Base-by-base conservation (phyloP, 2,797 vertebrate species). In the Adelosebastes latens region DNA sequence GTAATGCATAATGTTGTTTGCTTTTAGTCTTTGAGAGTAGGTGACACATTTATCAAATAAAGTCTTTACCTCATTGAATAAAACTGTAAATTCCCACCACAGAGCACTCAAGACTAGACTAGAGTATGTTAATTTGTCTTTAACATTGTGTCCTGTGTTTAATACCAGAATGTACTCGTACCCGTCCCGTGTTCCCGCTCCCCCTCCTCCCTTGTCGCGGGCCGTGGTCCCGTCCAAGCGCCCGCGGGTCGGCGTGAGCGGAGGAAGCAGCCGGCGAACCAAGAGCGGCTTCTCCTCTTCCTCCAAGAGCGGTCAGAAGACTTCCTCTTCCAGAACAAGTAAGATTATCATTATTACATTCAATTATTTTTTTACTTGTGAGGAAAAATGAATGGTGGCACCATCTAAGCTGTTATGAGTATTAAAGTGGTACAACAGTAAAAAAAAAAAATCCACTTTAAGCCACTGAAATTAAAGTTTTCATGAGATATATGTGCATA, bases 221-320 rank as follows among this genome's bases (percentile, higher is more conserved):
- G 96, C 97, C 4, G 97, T 97, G 36, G 96, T 98, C 77, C 97
- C 97, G 7, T 97, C 97, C 61, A 98, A 98, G 91, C 96, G 97
- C 31, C 97, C 97, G 1, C 95, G 97, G 69, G 97, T 98, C 82
- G 98, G 97, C 62, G 91, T 97, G 85, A 97, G 97, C 39, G 96
- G 93, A 8, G 94, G 94, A 60, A 88, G 94, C 84, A 96, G 96
- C 83, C 95, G 97, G 14, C 95, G 97, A 46, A 96, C 96, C 81
- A 98, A 98, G 93, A 97, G 96, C 91, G 96, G 96, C 89, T 97
- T 97, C 92, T 97, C 97, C 68, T 97, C 96, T 1, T 97, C 97
- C 2, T 98, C 97, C 86, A 97, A 97, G 91, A 97, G 97, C 89
- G 96, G 97, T 70, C 95, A 97, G 83, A 96, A 97, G 83, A 95